Conservation (phyloP, 2,888 invertebrate genomes). For the Lottia scabra region DNA sequence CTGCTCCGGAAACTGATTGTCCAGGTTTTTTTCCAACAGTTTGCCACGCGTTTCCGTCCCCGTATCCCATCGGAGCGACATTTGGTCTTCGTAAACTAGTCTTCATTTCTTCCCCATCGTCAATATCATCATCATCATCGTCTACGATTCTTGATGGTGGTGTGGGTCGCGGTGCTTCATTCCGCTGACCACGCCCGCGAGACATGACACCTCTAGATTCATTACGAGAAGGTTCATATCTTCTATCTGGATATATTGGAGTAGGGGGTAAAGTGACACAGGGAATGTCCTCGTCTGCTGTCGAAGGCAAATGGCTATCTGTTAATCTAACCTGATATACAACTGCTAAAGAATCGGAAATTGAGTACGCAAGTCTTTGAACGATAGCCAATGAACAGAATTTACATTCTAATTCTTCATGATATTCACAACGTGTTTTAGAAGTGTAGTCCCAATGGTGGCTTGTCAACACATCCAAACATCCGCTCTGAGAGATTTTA, state of each 20-base stretch:
- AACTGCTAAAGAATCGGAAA: slow-evolving; percentile 44
- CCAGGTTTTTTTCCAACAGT: not conserved
- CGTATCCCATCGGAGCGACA: slow-evolving; percentile 27
- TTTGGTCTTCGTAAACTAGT: slow-evolving; percentile 38
- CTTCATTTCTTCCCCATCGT: slow-evolving; percentile 19
- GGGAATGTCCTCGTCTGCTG: slow-evolving; percentile 20
- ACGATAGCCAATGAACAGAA: slow-evolving; percentile 52
- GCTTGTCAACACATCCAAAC: slow-evolving; percentile 40
- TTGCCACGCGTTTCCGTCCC: not conserved
- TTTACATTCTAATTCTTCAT: slow-evolving; percentile 53
- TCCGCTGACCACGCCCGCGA: not conserved
- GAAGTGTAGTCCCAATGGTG: slow-evolving; percentile 52
- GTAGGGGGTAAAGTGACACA: slow-evolving; percentile 37
- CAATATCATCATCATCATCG: slow-evolving; percentile 28
- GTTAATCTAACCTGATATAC: slow-evolving; percentile 43
- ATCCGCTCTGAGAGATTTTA: slow-evolving; percentile 33
- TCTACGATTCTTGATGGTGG: not conserved
- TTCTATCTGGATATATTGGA: slow-evolving; percentile 31
- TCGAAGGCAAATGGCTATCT: slow-evolving; percentile 42
- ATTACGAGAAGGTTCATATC: slow-evolving; percentile 24
- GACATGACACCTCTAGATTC: not conserved
- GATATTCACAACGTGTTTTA: slow-evolving; percentile 49
- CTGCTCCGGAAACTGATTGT: not conserved
- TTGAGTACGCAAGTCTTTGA: slow-evolving; percentile 47
- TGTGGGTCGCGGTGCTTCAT: not conserved